phyloP scores from a whole-genome alignment of 2,113 vertebrate genomes.

The Ramphastos sulfuratus region DNA sequence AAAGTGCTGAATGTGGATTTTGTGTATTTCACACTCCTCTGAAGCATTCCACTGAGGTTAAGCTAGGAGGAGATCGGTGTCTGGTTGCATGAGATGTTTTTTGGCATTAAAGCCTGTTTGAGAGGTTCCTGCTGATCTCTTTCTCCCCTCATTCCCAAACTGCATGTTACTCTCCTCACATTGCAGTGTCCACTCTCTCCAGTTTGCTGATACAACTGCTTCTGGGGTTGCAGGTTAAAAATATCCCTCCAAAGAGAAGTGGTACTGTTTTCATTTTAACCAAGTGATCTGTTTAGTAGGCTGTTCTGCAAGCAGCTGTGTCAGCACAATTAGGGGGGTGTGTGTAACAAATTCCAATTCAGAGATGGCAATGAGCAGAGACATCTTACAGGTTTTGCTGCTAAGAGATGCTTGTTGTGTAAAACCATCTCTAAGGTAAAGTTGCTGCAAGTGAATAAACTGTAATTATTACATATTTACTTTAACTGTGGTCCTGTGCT shows the following conservation, averaged over 20 bases:
- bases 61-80: neutral
- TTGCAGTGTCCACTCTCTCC: neutral
- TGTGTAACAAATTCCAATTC: neutral
- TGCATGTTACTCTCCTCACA: neutral
- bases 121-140: neutral
- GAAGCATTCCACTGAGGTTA: neutral
- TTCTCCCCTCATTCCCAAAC: neutral
- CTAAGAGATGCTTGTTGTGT: neutral
- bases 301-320: neutral
- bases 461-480: neutral
- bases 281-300: neutral
- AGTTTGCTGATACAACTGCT: conserved; percentile 25
- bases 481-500: neutral
- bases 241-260: neutral
- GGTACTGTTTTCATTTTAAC: neutral
- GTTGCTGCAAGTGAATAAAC: neutral
- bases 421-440: neutral
- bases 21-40: neutral
- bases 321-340: neutral
- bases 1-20: neutral
- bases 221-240: conserved; percentile 27
- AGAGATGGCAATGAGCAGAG: neutral
- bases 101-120: neutral
- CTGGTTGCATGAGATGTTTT: neutral
- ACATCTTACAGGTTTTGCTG: neutral